Evolutionary conservation across 1,140 invertebrate genomes (phyloP), one percentile per base, ranked within the genome.

Genomic region (Platyura marginata): DNA sequence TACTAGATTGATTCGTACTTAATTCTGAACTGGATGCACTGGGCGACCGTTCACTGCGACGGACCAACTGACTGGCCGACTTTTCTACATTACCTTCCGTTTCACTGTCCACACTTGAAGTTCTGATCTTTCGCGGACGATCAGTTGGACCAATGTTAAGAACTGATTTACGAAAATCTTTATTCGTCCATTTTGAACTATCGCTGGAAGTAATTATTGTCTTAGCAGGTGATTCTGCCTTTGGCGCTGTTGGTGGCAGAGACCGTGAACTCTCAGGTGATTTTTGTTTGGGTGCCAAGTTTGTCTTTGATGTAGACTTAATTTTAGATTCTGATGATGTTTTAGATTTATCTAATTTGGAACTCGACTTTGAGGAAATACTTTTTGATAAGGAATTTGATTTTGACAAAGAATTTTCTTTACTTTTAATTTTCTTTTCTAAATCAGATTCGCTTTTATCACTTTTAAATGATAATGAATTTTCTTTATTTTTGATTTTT

Each of bases 151-250:
- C 72, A 68, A 79, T 79, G 54, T 82, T 84, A 8, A 82, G 56
- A 0, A 74, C 71, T 0, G 79, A 81, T 55, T 84, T 82, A 10
- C 79, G 65, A 51, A 81, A 81, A 53, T 82, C 79, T 61, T 82
- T 81, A 54, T 81, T 81, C 5, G 69, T 64, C 25, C 61, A 65
- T 42, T 69, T 70, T 6, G 44, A 45, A 40, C 49, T 65, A 45
- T 67, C 63, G 40, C 65, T 55, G 10, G 36, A 18, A 46, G 62
- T 57, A 8, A 63, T 62, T 23, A 59, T 56, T 15, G 60, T 41
- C 57, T 64, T 64, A 45, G 65, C 65, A 11, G 58, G 60, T 18
- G 60, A 51, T 41, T 69, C 68, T 20, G 49, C 33, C 59, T 72
- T 74, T 22, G 74, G 74, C 33, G 70, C 62, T 49, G 70, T 68